These are phyloP conservation scores for Oncorhynchus kisutch DNA, from an alignment of 2,113 vertebrate species.

Conservation along the genomic window DNA sequence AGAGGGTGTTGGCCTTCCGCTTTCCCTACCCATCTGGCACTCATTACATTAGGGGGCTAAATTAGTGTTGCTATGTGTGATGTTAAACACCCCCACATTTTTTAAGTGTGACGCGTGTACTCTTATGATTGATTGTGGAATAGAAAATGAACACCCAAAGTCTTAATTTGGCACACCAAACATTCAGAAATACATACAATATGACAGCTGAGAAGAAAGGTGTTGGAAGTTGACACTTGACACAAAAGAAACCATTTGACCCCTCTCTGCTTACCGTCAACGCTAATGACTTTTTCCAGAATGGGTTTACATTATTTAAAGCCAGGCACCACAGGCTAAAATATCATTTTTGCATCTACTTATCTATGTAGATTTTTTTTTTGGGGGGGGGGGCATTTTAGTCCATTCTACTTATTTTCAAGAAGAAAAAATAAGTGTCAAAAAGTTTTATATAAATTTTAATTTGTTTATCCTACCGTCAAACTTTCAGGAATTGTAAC, in stretches of 20 bases:
- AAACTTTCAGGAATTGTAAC: too few species aligned
- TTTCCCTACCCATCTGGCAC: conserved; percentile 70
- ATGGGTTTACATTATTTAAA: conserved; percentile 21
- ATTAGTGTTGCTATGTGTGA: conserved; percentile 58
- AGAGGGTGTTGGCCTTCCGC: conserved; percentile 53
- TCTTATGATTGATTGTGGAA: conserved; percentile 53
- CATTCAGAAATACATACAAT: conserved; percentile 53
- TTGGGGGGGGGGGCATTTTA: too few species aligned
- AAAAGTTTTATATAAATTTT: too few species aligned
- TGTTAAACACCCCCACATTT: conserved; percentile 68
- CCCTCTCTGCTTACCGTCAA: conserved; percentile 41
- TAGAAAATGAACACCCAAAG: conserved; percentile 56
- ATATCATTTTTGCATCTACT: too few species aligned
- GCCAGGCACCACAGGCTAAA: too few species aligned
- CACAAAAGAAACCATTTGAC: conserved; percentile 53
- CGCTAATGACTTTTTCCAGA: conserved; percentile 48
- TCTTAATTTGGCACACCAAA: conserved; percentile 50
- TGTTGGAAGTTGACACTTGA: conserved; percentile 20
- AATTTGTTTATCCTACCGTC: too few species aligned
- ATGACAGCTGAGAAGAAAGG: conserved; percentile 45
- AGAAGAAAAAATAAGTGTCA: too few species aligned
- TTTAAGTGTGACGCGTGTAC: conserved; percentile 35
- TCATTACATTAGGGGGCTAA: conserved; percentile 57
- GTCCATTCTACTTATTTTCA: too few species aligned
- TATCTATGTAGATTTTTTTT: too few species aligned